Conservation (phyloP, 2,797 vertebrate species). For the Manis crassicaudata region DNA sequence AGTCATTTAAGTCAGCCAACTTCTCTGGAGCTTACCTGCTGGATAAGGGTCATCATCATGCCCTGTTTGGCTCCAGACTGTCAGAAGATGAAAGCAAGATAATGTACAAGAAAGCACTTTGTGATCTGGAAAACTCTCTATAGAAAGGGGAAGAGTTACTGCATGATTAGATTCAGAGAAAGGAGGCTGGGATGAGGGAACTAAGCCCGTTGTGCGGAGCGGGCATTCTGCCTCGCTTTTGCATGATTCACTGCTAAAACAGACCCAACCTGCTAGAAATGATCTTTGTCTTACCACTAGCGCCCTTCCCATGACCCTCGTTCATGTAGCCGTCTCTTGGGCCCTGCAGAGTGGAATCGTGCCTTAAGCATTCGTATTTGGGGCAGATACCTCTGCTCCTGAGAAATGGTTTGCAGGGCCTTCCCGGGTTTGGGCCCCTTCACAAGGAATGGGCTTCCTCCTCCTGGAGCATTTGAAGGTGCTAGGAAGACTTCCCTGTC, state of each 20-base stretch:
- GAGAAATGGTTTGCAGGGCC: neutral
- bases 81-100: neutral
- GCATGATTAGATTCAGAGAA: neutral
- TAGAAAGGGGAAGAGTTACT: neutral
- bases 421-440: neutral
- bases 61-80: neutral
- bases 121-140: neutral
- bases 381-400: neutral
- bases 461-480: neutral
- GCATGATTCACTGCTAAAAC: neutral
- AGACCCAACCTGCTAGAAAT: neutral
- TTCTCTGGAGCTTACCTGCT: neutral
- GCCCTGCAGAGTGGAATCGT: neutral
- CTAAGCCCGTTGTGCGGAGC: neutral
- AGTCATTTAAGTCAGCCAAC: neutral
- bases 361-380: neutral
- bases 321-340: neutral
- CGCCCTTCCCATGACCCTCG: neutral
- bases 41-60: neutral
- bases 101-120: neutral
- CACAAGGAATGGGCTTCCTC: neutral
- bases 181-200: neutral
- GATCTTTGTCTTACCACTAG: neutral
- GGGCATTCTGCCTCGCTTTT: neutral
- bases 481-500: neutral